Evolutionary conservation across 2,113 vertebrate species (phyloP).

Genomic region (Hippocampus barbouri): DNA sequence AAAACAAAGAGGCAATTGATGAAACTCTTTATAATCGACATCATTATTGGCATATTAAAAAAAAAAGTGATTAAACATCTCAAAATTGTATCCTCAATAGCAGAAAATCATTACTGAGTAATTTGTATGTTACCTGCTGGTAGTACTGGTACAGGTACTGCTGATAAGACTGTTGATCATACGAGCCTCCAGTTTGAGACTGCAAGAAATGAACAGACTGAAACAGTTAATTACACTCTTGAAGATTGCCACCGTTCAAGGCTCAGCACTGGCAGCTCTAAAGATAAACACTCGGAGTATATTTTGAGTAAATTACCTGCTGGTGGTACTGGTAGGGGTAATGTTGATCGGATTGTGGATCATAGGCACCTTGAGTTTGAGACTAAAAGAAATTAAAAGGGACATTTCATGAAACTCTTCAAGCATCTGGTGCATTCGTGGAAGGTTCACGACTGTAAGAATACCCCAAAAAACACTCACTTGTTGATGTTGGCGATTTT

Average conservation of each 20-base stretch:
- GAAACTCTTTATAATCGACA: not conserved
- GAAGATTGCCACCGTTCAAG: constrained; percentile 11
- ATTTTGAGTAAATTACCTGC: not conserved
- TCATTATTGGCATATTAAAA: not conserved
- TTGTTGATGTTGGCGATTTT: constrained; percentile 36
- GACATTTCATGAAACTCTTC: constrained; percentile 42
- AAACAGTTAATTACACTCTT: constrained; percentile 41
- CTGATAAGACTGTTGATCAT: constrained; percentile 54
- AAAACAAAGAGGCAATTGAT: not conserved
- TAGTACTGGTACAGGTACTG: constrained; percentile 51
- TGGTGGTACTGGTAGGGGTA: constrained; percentile 51
- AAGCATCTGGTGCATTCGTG: not conserved
- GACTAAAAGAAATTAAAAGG: constrained; percentile 18
- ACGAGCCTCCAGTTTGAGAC: constrained; percentile 51
- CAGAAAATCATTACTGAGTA: constrained; percentile 5
- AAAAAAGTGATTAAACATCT: not conserved
- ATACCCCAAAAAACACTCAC: constrained; percentile 17
- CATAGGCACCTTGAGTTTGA: constrained; percentile 52
- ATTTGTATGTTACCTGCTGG: constrained; percentile 24
- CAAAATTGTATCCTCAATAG: not conserved
- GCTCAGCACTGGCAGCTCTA: not conserved
- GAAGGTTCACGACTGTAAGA: not conserved
- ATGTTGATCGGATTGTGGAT: constrained; percentile 59
- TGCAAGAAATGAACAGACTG: constrained; percentile 18
- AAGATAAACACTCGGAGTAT: constrained; percentile 5